Conservation (phyloP, 2,113 vertebrate genomes). For the Microcebus ravelobensis region DNA sequence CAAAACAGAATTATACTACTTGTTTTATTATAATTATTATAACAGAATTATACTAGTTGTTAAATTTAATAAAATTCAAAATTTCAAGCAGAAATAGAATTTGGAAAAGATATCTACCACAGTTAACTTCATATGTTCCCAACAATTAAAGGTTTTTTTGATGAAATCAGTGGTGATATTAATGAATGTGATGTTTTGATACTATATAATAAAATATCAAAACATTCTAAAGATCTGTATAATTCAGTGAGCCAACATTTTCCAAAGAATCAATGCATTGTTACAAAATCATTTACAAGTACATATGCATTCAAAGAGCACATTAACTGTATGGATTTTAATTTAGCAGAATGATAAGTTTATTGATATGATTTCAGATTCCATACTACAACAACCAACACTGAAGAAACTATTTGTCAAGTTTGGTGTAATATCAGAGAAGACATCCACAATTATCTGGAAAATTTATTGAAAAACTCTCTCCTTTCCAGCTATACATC, state of each 20-base stretch:
- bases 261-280: neutral
- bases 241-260: neutral
- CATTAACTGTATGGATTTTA: neutral
- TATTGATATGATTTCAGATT: neutral
- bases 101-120: neutral
- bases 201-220: neutral
- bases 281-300: neutral
- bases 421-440: neutral
- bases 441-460: neutral
- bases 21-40: neutral
- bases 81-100: neutral
- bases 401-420: neutral
- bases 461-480: neutral
- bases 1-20: neutral
- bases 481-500: neutral
- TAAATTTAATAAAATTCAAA: neutral
- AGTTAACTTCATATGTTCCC: neutral
- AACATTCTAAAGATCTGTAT: neutral
- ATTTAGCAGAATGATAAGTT: neutral
- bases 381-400: neutral
- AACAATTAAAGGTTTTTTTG: neutral
- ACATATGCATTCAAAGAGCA: neutral
- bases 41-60: neutral
- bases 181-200: neutral
- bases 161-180: neutral